Base-by-base conservation (phyloP, 92 coral and sea anemone genomes). In the Actinostola sp. region DNA sequence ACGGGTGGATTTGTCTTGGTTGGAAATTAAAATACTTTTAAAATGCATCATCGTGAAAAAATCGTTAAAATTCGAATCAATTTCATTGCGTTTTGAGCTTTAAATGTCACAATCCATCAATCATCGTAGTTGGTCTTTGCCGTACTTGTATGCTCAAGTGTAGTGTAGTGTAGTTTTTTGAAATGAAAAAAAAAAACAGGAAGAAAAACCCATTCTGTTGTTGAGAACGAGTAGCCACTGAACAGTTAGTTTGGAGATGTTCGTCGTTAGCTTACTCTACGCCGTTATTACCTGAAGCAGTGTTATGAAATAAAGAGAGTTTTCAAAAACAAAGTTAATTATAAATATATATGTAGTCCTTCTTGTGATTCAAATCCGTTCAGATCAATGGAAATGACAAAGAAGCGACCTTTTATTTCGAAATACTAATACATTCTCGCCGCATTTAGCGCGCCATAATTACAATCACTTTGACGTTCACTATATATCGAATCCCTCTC, bases 301-400 rank as follows among this genome's bases (percentile, higher is more conserved):
- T 57, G 29, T 57, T 57, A 20, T 17, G 16, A 68, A 68, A 68
- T 25, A 68, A 51, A 27, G 39, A n/a, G 16, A 51, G 43, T n/a
- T 31, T 36, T 17, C 26, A 19, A 33, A n/a, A 30, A 68, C 61
- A 49, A 14, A 39, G 32, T 28, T 68, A 68, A 68, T 68, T 51
- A 68, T 44, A 35, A 34, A 33, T 31, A 61, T 34, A 51, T 46
- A 46, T 50, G 31, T 28, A 7, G 56, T 50, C 61, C 45, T 33
- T 19, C 46, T 3, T 24, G 33, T 43, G 46, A 64, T 68, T 68
- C 41, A 31, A n/a, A 13, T 9, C 16, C 21, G 17, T 42, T 23
- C 14, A 68, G 34, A 30, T 27, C 34, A 50, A 50, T 30, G 62
- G 28, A 51, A 68, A 68, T 68, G 34, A 68, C 33, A 68, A 68